A percentile compares a stretch with the other conserved stretches of the same genome.
phyloP scores from a whole-genome alignment of 2,113 vertebrate genomes.

The Istiophorus platypterus region DNA sequence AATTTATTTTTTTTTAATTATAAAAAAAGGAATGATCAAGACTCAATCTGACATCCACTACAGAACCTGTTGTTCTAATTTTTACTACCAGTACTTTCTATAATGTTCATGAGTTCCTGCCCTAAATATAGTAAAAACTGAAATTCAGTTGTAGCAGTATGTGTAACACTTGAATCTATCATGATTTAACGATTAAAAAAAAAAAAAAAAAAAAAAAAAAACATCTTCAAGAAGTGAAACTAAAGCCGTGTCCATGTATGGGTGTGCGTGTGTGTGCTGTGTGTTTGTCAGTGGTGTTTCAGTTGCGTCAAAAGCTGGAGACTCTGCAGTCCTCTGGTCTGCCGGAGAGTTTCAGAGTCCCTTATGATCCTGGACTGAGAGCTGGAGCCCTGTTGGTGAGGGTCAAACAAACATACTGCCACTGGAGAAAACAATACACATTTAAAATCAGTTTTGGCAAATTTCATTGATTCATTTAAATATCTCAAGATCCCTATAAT shows the following conservation, averaged over 20 bases:
- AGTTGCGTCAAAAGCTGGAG: constrained; percentile 96
- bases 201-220: not conserved
- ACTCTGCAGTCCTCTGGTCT: constrained; percentile 89
- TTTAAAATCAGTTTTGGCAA: not conserved
- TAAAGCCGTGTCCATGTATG: not conserved
- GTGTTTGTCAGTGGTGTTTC: constrained; percentile 88
- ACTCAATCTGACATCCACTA: too few species aligned
- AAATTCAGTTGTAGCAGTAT: not conserved
- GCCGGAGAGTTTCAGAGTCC: constrained; percentile 93
- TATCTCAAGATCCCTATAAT: not conserved
- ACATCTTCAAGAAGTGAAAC: not conserved
- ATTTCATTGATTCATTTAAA: not conserved
- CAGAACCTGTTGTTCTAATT: too few species aligned
- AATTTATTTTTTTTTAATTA: too few species aligned
- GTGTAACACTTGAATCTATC: not conserved
- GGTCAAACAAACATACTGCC: constrained; percentile 14
- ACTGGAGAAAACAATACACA: not conserved
- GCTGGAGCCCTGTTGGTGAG: constrained; percentile 94
- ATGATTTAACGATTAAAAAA: not conserved
- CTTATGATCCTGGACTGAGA: constrained; percentile 94
- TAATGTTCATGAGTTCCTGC: not conserved
- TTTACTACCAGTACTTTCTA: not conserved
- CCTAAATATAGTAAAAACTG: not conserved
- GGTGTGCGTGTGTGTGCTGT: constrained; percentile 29
- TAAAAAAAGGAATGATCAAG: too few species aligned